Conservation (phyloP, 2,888 invertebrate species). For the Beris chalybata region DNA sequence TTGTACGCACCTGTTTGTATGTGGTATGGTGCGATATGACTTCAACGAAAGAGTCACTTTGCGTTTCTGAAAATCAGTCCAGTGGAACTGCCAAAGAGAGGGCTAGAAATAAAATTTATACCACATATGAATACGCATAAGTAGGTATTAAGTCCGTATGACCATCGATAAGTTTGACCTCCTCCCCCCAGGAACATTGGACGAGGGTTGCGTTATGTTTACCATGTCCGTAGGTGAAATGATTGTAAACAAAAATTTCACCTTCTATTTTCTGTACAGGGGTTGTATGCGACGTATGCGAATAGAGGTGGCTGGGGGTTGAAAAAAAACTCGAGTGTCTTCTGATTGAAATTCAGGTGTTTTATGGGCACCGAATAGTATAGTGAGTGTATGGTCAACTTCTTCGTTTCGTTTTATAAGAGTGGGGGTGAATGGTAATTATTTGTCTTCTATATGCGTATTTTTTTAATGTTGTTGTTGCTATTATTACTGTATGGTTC, state of each 20-base stretch:
- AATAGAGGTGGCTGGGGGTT: background rate
- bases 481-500: slow-evolving; percentile 31
- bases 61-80: slow-evolving; percentile 36
- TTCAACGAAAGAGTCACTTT: slow-evolving; percentile 25
- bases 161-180: background rate
- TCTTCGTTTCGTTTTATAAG: slow-evolving; percentile 25
- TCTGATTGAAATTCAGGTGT: slow-evolving; percentile 46
- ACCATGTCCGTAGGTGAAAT: slow-evolving; percentile 6
- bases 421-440: slow-evolving; percentile 34
- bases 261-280: slow-evolving; percentile 24
- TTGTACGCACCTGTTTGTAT: slow-evolving; percentile 33
- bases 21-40: slow-evolving; percentile 37
- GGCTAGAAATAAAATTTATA: too few relatives aligned
- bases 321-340: slow-evolving; percentile 36
- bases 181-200: background rate
- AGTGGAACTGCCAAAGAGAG: slow-evolving; percentile 32
- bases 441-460: slow-evolving; percentile 34
- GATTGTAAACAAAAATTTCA: slow-evolving; percentile 35
- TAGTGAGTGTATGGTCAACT: slow-evolving; percentile 1
- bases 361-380: slow-evolving; percentile 37
- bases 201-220: slow-evolving; percentile 20
- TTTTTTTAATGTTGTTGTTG: slow-evolving; percentile 31
- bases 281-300: background rate
- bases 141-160: background rate
- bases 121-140: too few relatives aligned